Conservation (phyloP, 2,113 vertebrate species). For the Aspiorhynchus laticeps region DNA sequence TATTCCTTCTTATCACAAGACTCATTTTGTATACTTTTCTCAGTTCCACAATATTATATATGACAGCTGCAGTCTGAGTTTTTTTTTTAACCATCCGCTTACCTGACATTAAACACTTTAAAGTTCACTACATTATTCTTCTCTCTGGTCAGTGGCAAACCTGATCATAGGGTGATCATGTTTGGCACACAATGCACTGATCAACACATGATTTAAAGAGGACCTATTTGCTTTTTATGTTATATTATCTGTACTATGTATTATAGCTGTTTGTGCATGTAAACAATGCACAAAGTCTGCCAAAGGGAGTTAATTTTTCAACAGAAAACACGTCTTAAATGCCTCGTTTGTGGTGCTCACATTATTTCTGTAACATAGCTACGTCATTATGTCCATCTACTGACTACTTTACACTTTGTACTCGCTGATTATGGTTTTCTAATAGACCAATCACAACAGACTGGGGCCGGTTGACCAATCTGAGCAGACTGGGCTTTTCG, state of each 20-base stretch:
- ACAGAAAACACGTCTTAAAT: not conserved
- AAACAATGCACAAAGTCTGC: not conserved
- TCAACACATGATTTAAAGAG: not conserved
- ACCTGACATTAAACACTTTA: not conserved
- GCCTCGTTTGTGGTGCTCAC: not conserved
- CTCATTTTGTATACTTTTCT: constrained; percentile 1
- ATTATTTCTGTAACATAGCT: not conserved
- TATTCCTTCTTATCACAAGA: not conserved
- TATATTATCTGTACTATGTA: not conserved
- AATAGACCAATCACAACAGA: not conserved
- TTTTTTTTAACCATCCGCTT: not conserved
- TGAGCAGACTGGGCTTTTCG: not conserved
- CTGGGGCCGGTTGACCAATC: not conserved
- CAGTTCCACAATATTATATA: not conserved
- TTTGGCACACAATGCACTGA: not conserved
- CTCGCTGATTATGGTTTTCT: not conserved
- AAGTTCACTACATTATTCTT: not conserved
- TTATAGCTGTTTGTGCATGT: not conserved
- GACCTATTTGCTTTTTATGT: not conserved
- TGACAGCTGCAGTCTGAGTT: not conserved
- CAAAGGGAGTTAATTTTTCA: not conserved
- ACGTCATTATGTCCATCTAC: not conserved
- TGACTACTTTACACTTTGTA: not conserved
- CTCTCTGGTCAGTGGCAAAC: not conserved
- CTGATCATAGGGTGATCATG: not conserved